Percentiles rank a stretch among this genome's conserved stretches.
Evolutionary conservation across 2,797 vertebrate species (phyloP).

Genomic region (Phalanger gymnotis): DNA sequence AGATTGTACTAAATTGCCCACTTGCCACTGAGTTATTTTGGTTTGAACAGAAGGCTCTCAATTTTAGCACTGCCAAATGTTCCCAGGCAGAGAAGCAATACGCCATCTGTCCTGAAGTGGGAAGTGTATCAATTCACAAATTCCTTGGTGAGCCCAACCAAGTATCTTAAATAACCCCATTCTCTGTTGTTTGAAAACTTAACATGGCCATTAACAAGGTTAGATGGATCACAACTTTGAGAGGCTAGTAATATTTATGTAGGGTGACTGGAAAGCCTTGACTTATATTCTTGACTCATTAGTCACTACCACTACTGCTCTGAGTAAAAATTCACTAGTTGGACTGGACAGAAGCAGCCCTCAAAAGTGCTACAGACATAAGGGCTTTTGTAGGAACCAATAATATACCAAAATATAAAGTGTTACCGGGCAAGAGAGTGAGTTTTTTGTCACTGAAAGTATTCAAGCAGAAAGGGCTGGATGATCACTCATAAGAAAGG

Average conservation of each 20-base stretch:
- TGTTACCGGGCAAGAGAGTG: background rate
- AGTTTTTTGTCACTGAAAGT: background rate
- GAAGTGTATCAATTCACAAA: constrained; percentile 61
- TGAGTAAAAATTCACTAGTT: constrained; percentile 54
- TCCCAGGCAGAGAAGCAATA: constrained; percentile 64
- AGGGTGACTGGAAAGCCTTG: constrained; percentile 15
- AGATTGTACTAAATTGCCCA: constrained; percentile 63
- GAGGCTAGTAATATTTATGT: constrained; percentile 2
- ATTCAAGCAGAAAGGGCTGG: background rate
- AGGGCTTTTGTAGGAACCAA: background rate
- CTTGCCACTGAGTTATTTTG: constrained; percentile 73
- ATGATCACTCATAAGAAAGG: background rate
- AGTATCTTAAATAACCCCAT: constrained; percentile 48
- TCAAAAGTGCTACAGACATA: constrained; percentile 8
- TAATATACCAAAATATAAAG: background rate
- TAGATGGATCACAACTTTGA: constrained; percentile 49
- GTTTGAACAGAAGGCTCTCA: constrained; percentile 67
- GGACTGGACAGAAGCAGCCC: constrained; percentile 24
- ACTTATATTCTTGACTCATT: constrained; percentile 38
- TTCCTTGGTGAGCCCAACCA: constrained; percentile 45
- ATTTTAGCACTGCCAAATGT: constrained; percentile 69
- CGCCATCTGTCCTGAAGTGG: constrained; percentile 68
- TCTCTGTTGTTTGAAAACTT: constrained; percentile 45
- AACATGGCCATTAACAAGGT: constrained; percentile 50
- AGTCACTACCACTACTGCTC: constrained; percentile 23